A percentile compares a stretch with the other conserved stretches of the same genome.
Conservation (phyloP, 2,113 vertebrate species). For the Eublepharis macularius region DNA sequence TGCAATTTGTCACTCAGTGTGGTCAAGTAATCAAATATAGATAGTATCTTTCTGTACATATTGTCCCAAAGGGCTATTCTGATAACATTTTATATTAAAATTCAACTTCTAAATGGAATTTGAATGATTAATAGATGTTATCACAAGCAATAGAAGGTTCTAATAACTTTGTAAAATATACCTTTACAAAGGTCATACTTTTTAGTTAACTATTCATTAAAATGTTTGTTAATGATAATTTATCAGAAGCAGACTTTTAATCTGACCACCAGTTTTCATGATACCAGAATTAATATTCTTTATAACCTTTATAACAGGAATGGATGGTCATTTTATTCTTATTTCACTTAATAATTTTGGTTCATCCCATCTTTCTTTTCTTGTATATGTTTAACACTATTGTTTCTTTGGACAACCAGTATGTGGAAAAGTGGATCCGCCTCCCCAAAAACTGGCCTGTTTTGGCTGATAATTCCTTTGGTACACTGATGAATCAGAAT, state of each 20-base stretch:
- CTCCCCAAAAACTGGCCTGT: too few species aligned
- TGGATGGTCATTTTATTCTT: too few species aligned
- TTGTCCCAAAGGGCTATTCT: background rate
- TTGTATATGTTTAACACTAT: background rate
- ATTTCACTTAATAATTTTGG: background rate
- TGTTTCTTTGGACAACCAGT: too few species aligned
- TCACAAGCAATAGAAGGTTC: constrained; percentile 5
- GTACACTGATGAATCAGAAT: too few species aligned
- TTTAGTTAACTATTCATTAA: background rate
- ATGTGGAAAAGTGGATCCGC: background rate
- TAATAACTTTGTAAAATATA: background rate
- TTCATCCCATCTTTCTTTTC: background rate
- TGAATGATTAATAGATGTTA: background rate
- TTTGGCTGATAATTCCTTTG: too few species aligned
- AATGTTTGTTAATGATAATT: background rate
- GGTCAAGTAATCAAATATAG: background rate
- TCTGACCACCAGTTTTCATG: background rate
- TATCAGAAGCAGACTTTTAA: background rate
- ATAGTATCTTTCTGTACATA: background rate
- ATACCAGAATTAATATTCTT: background rate
- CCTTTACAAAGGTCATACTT: background rate
- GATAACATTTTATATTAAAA: background rate
- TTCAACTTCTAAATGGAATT: background rate
- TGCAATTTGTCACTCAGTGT: background rate
- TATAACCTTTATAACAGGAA: background rate